A percentile compares a stretch with the other conserved stretches of the same genome.
These are phyloP conservation scores for Whitmania pigra DNA, from an alignment of 1,140 invertebrate species.

Conservation along the genomic window DNA sequence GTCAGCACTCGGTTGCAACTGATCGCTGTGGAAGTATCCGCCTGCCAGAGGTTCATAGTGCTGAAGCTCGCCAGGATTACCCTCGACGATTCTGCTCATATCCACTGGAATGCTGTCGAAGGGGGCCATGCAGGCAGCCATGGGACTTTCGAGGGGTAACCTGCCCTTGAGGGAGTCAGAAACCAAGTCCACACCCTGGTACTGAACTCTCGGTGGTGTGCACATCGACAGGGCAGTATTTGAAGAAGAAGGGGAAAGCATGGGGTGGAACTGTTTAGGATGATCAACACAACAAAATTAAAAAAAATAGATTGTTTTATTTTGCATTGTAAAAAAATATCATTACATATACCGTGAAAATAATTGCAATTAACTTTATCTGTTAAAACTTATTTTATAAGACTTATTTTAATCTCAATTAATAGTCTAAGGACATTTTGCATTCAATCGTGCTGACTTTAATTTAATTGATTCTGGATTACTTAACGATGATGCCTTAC, in stretches of 20 bases:
- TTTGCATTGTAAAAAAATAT: too few relatives aligned
- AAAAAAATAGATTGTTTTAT: too few relatives aligned
- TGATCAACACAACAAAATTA: too few relatives aligned
- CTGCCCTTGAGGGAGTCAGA: neutral
- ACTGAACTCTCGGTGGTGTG: neutral
- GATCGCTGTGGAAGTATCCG: slow-evolving; percentile 44
- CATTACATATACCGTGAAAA: neutral
- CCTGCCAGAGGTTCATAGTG: neutral
- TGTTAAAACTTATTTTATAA: too few relatives aligned
- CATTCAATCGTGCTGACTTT: too few relatives aligned
- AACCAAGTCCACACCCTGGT: neutral
- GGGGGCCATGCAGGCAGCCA: neutral
- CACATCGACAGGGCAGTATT: neutral
- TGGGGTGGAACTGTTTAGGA: too few relatives aligned
- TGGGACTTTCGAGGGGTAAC: neutral
- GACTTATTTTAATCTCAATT: too few relatives aligned
- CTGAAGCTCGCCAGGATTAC: neutral
- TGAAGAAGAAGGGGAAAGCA: neutral
- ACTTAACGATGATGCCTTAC: too few relatives aligned
- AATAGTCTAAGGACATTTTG: too few relatives aligned
- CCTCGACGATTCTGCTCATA: neutral
- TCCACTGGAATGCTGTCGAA: neutral
- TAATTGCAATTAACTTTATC: neutral
- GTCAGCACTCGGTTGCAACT: slow-evolving; percentile 22
- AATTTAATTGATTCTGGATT: too few relatives aligned